phyloP scores from a whole-genome alignment of 2,113 vertebrate genomes.

The Nesogale talazaci region DNA sequence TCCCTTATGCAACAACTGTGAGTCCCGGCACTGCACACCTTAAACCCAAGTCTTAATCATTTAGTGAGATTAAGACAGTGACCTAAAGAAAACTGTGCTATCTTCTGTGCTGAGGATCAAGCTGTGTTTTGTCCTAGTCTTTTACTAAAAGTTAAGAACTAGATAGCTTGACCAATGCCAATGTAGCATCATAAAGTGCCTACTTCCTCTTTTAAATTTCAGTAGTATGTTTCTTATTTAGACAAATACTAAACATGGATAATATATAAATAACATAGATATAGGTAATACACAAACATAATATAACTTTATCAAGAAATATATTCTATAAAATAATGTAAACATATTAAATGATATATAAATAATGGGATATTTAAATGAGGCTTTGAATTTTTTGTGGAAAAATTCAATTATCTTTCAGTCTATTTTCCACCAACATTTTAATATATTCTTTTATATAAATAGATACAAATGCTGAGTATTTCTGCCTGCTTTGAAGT shows the following conservation, averaged over 20 bases:
- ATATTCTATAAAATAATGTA: too few species aligned
- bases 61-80: neutral
- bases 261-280: neutral
- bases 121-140: neutral
- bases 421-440: too few species aligned
- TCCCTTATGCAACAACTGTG: neutral
- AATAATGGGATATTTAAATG: too few species aligned
- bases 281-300: too few species aligned
- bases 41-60: neutral
- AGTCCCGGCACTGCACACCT: neutral
- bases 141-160: neutral
- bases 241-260: neutral
- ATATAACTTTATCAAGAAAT: too few species aligned
- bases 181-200: neutral
- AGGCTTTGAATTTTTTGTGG: too few species aligned
- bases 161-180: neutral
- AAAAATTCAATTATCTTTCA: too few species aligned
- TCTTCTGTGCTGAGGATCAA: neutral
- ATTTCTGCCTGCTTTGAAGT: conserved; percentile 8
- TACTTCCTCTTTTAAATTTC: neutral
- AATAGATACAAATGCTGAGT: neutral
- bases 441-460: neutral
- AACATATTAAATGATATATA: too few species aligned
- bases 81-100: neutral
- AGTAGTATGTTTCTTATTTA: neutral